Evolutionary conservation across 2,797 vertebrate genomes (phyloP), one percentile per base, ranked within the genome.

Genomic region (Gila robusta): DNA sequence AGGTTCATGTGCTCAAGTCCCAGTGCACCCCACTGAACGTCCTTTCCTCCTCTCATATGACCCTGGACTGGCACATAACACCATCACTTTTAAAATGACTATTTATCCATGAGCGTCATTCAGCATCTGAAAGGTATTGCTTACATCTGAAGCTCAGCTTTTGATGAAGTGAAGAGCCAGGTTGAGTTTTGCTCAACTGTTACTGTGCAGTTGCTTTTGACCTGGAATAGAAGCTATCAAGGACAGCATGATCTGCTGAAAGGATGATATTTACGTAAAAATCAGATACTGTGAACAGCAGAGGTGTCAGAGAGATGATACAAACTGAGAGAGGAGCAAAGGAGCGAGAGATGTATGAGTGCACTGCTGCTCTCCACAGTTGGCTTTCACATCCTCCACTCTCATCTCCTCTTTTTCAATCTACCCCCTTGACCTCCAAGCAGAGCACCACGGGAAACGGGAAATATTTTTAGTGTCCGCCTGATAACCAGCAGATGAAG

Each of bases 391-490:
- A 80, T 84, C 79, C 86, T 79, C 47, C 47, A 59, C 81, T 83
- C n/a, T 78, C n/a, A 66, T 82, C 73, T 59, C 39, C 44, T 71
- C 88, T 81, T 64, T 79, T 74, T 82, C 81, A 47, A 73, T 76
- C 74, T 79, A 71, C 79, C 71, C 73, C 41, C 69, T 76, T 87
- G 84, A 87, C 88, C 86, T 86, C 59, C 2, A 72, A 62, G 70
- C 67, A 56, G 83, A 79, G 66, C 69, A 28, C 81, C 26, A 80
- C 62, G n/a, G 78, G 87, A 85, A 83, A 83, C 52, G 41, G 12
- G 28, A 79, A 81, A 86, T 90, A 89, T 89, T 84, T 90, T 89
- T 87, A 87, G 81, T 81, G 79, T 79, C 52, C 2, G 2, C 37
- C 67, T 71, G 87, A 86, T 87, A 76, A 26, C 71, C 86, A 79